phyloP scores from a whole-genome alignment of 2,888 invertebrate genomes.

The Troilus luridus region DNA sequence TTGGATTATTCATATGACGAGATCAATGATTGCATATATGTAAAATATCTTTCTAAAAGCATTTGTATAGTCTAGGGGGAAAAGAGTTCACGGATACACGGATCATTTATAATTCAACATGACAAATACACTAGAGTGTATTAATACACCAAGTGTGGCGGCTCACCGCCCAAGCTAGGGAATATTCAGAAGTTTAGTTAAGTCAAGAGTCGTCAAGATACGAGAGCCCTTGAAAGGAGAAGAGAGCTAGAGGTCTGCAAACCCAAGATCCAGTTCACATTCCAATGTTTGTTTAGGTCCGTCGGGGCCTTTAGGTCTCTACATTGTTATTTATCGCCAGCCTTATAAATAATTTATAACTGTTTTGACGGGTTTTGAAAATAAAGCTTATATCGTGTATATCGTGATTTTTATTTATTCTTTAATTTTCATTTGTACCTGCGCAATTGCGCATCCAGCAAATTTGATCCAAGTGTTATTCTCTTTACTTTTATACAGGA shows the following conservation, averaged over 20 bases:
- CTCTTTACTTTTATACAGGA: no score
- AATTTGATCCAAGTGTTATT: no score
- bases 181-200: conserved; percentile 17
- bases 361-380: not conserved
- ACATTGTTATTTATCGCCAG: not conserved
- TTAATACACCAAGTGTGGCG: not conserved
- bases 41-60: not conserved
- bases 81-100: not conserved
- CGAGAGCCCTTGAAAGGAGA: not conserved
- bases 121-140: not conserved
- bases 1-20: no score
- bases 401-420: no score
- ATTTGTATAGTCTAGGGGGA: not conserved
- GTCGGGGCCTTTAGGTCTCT: not conserved
- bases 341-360: not conserved
- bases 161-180: not conserved
- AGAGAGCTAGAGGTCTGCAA: not conserved
- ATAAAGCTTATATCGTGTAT: not conserved
- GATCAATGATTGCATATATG: no score
- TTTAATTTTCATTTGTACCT: no score
- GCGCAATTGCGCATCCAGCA: no score
- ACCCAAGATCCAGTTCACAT: not conserved
- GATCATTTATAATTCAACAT: not conserved
- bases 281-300: not conserved
- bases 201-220: not conserved